A percentile compares a stretch with the other conserved stretches of the same genome.
Evolutionary conservation across 2,797 vertebrate species (phyloP).

Genomic region (Rallus crepitans): DNA sequence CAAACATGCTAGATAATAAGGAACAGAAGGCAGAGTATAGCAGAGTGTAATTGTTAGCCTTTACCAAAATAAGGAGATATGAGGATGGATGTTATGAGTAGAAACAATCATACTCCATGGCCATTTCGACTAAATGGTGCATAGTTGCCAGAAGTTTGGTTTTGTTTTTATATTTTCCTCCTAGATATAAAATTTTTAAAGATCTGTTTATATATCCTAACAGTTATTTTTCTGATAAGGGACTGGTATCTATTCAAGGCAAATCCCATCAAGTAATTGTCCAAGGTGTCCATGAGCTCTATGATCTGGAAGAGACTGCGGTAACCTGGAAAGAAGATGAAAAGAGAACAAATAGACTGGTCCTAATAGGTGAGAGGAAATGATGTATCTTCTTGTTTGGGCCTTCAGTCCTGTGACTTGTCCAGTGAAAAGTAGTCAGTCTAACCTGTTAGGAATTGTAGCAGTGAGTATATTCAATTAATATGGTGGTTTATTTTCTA

Average conservation of each 20-base stretch:
- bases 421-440: neutral
- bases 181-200: neutral
- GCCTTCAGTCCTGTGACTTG: neutral
- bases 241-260: conserved; percentile 88
- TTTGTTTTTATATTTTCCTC: neutral
- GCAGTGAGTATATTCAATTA: neutral
- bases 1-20: neutral
- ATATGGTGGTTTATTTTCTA: neutral
- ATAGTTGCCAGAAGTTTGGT: neutral
- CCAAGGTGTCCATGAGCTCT: conserved; percentile 95
- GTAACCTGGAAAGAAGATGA: conserved; percentile 85
- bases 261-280: conserved; percentile 91
- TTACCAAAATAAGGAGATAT: neutral
- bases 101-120: neutral
- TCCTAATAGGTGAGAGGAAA: conserved; percentile 90
- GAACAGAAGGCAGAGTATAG: neutral
- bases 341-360: conserved; percentile 86
- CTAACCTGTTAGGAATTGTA: neutral
- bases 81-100: neutral
- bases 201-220: conserved; percentile 31
- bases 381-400: rapidly evolving
- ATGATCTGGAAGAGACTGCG: conserved; percentile 92
- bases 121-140: neutral
- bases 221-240: conserved; percentile 80
- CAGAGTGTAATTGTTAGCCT: neutral